Evolutionary conservation across 2,113 vertebrate genomes (phyloP).

Genomic region (Butastur rufipennis): DNA sequence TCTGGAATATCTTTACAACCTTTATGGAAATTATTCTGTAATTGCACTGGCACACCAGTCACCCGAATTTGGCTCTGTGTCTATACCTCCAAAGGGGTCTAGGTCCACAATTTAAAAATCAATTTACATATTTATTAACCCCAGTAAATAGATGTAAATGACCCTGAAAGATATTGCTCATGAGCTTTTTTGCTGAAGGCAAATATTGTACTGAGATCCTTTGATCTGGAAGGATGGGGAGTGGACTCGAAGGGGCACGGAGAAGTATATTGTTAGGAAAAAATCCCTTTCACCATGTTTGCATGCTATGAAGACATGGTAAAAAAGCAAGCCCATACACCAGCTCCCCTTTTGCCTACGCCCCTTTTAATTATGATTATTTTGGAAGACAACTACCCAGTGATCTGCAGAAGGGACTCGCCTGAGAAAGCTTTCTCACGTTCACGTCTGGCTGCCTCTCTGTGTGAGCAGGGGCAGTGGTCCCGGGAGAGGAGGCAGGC

Average conservation of each 20-base stretch:
- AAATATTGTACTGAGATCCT: slow-evolving; percentile 7
- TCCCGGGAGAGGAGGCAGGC: slow-evolving; percentile 59
- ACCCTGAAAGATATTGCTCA: background rate
- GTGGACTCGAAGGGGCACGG: background rate
- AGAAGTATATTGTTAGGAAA: background rate
- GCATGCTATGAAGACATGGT: background rate
- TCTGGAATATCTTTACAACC: background rate
- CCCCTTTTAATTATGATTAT: slow-evolving; percentile 16
- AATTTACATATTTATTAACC: slow-evolving; percentile 16
- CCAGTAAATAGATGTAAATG: background rate
- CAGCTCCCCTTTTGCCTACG: background rate
- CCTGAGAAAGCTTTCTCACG: slow-evolving; percentile 76
- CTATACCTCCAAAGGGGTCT: background rate
- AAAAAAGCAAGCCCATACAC: background rate
- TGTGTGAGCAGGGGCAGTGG: slow-evolving; percentile 56
- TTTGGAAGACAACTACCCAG: background rate
- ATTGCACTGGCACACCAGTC: background rate
- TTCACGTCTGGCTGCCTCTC: slow-evolving; percentile 76
- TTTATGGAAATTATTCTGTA: background rate
- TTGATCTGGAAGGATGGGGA: slow-evolving; percentile 33
- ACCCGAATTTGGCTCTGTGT: background rate
- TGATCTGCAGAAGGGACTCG: slow-evolving; percentile 32
- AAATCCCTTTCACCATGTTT: slow-evolving; percentile 12
- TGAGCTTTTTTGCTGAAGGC: background rate
- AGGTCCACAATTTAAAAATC: background rate